Evolutionary conservation across 2,797 vertebrate genomes (phyloP), one percentile per base, ranked within the genome.

Genomic region (Eupleurogrammus muticus): DNA sequence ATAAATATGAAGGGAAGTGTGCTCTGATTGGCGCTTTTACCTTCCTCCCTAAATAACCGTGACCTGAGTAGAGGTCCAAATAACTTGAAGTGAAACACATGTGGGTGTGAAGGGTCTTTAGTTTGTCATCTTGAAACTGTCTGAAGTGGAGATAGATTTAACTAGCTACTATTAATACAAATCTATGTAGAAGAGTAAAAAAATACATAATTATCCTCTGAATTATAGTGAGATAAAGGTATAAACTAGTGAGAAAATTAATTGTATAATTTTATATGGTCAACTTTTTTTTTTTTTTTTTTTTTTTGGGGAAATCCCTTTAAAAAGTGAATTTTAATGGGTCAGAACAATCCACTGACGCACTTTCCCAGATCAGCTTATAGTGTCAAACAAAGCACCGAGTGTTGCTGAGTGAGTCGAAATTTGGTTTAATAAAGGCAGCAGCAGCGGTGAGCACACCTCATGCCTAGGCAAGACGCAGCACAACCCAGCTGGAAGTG

Each of bases 401-500:
- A 52, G n/a, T 66, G 61, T 74, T 23, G 20, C 13, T 19, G 16
- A 38, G 35, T 65, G 24, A 69, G 46, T 21, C 55, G 54, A 49
- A 34, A 47, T 42, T 72, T 81, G 79, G 73, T 84, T 75, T 79
- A 28, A 68, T 64, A 49, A 21, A 66, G 63, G 53, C 11, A 58
- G 14, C 23, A 73, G 38, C n/a, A 44, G 40, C n/a, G 38, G 40
- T 32, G 71, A 80, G 50, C 82, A 57, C 28, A 73, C 44, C 74
- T 87, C 80, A 72, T 81, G 53, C 73, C 13, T 7, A 75, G 80
- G 68, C 89, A 90, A 87, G 90, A 90, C 66, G 0, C 66, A 73
- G 76, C 90, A 87, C 58, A 83, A 84, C 51, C 58, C 34, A 69
- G 1, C 42, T 35, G 34, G 50, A 54, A 32, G 24, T 8, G n/a